Conservation (phyloP, 2,797 vertebrate species). For the Limosa lapponica region DNA sequence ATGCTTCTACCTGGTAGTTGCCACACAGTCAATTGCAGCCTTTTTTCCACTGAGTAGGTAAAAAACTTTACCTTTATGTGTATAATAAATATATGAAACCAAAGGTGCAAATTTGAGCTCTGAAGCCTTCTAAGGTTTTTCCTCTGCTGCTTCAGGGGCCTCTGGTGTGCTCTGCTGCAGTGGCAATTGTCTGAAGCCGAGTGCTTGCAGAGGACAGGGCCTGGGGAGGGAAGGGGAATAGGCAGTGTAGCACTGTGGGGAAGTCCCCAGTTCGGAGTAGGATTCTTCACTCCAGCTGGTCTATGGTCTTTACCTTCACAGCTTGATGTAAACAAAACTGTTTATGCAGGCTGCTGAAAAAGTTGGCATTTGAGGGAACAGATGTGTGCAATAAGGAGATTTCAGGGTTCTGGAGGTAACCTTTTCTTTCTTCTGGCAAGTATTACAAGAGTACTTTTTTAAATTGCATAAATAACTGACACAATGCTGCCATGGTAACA, state of each 20-base stretch:
- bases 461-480: neutral
- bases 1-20: neutral
- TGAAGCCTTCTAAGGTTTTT: neutral
- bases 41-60: neutral
- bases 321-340: slow-evolving; percentile 40
- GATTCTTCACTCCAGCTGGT: slow-evolving; percentile 18
- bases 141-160: neutral
- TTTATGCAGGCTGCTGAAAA: slow-evolving; percentile 29
- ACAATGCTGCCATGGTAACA: neutral
- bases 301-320: slow-evolving; percentile 22
- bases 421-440: neutral
- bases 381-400: neutral
- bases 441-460: neutral
- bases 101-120: neutral
- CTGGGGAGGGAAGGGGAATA: neutral
- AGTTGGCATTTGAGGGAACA: slow-evolving; percentile 13
- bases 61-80: neutral
- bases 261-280: neutral
- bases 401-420: neutral
- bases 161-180: neutral
- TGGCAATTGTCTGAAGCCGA: neutral
- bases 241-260: neutral
- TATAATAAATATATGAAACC: neutral
- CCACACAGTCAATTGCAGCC: neutral
- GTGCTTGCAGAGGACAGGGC: neutral